A percentile compares a stretch with the other conserved stretches of the same genome.
These are phyloP conservation scores for Psylliodes chrysocephalus DNA, from an alignment of 2,888 invertebrate genomes.

Conservation along the genomic window DNA sequence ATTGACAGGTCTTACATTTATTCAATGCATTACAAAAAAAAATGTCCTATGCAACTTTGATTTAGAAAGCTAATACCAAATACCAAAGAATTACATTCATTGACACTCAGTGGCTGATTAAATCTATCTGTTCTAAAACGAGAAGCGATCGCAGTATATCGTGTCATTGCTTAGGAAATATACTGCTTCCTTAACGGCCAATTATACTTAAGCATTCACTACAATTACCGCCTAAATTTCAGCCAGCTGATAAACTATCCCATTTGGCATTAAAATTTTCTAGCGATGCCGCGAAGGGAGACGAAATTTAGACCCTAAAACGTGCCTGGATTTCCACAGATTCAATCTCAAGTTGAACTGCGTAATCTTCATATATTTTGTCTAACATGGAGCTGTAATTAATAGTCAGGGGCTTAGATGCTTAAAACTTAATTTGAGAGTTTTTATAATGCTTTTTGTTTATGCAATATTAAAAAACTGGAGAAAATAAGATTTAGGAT, in stretches of 20 bases:
- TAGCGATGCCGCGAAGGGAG: neutral
- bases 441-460: no score
- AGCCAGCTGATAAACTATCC: neutral
- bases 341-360: neutral
- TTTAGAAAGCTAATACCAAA: no score
- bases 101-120: no score
- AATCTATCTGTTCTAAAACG: no score
- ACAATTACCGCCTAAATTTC: neutral
- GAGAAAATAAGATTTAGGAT: no score
- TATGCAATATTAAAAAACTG: no score
- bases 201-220: neutral
- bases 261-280: neutral
- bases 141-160: no score
- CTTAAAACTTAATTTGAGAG: no score
- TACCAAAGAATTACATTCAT: no score
- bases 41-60: no score
- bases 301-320: neutral
- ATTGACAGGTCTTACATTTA: no score
- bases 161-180: neutral
- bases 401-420: neutral
- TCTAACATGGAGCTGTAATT: neutral
- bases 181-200: neutral
- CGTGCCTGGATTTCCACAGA: conserved; percentile 1
- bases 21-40: no score
- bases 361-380: neutral